Evolutionary conservation across 2,797 vertebrate species (phyloP), one percentile per base, ranked within the genome.

Genomic region (Atherinosoma microstoma): DNA sequence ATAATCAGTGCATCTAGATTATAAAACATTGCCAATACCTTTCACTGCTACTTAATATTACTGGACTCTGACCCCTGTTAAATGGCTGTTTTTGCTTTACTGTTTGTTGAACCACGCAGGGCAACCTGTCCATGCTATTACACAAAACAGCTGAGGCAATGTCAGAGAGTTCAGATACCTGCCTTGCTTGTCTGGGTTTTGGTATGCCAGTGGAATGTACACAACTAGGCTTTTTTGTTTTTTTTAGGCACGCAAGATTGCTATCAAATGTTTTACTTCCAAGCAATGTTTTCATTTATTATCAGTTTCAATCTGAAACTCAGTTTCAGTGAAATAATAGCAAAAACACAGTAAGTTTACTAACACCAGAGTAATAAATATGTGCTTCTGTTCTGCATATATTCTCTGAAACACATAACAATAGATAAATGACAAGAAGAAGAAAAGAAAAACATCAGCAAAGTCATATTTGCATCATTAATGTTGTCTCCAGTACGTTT

Each of bases 81-180:
- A 54, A 27, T 4, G 11, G 22, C 22, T 54, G 36, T 49, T 30
- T 58, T 58, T 70, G 58, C n/a, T 13, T 51, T 20, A 8, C 30
- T 72, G 71, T 74, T 74, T 76, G 29, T 4, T 71, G 18, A 75
- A 20, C 57, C 22, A 15, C 49, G 58, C 13, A 38, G 22, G 20
- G 12, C 18, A 49, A 24, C 47, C 15, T 20, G 47, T 60, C 64
- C 67, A 77, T 64, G 20, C 60, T 66, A 51, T 71, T 61, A 70
- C 10, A 70, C 69, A 68, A 38, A 36, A 27, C 45, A 20, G 13
- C 42, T 5, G 58, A 58, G 27, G 6, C 42, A 67, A 32, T 24
- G 16, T 69, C 53, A 73, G 0, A 56, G 0, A 20, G 56, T 63
- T 70, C 29, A 79, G 10, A 75, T 0, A 1, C 12, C 45, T 68